Evolutionary conservation across 2,888 invertebrate species (phyloP), one percentile per base, ranked within the genome.

Genomic region (Cantharis rustica): DNA sequence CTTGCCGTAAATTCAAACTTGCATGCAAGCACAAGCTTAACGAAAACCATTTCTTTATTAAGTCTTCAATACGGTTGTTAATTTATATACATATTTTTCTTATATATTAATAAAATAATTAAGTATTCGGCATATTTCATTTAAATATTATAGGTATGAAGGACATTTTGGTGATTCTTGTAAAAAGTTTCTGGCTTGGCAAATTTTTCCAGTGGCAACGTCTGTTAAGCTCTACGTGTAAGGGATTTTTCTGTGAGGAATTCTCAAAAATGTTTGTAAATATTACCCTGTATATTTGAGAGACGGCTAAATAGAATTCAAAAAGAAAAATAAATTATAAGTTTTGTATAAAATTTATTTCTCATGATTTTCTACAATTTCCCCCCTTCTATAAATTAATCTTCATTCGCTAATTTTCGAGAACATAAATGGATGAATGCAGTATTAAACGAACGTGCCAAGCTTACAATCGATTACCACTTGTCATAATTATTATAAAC

Each of bases 51-150:
- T 75, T 91, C 93, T 79, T 91, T 96, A 69, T 90, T 98, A 78
- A 95, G 96, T 87, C 90, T 95, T 81, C 96, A 97, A 85, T 92
- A 94, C 83, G 95, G 95, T 15, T 95, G 94, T 89, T 95, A 89
- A 88, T 73, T 47, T 47, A n/a, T 47, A 23, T 23, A 7, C 13
- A n/a, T 31, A 31, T 31, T 31, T 13, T 27, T n/a, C n/a, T 1
- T 27, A 27, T 27, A 10, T 27, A 11, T 27, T 31, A 31, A 31
- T 31, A 31, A 31, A 31, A 3, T 31, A 31, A 31, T 31, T 31
- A 31, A 27, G 11, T 11, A 3, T 27, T 2, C 27, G 2, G 9
- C 26, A 26, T 26, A 10, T 27, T 27, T 27, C 27, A 27, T 27
- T 27, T 11, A 27, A 11, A 11, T 11, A 27, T 27, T 10, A 10